A percentile compares a stretch with the other conserved stretches of the same genome.
Conservation (phyloP, 2,113 vertebrate species). For the Cnemophilus loriae region DNA sequence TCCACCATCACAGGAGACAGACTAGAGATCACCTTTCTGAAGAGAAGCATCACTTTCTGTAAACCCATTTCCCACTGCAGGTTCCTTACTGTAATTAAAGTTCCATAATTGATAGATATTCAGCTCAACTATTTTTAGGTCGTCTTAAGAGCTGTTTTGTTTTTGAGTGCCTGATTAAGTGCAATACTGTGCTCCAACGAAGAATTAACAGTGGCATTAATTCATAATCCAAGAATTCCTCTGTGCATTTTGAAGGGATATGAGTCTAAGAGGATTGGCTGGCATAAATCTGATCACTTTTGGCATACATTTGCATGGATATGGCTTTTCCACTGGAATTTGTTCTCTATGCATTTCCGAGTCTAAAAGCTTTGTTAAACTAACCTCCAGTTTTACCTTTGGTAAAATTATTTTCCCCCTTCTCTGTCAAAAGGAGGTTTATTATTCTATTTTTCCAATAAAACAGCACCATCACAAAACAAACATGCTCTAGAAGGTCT, state of each 20-base stretch:
- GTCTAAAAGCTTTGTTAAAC: background rate
- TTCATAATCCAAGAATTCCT: conserved; percentile 60
- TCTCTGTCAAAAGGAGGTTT: background rate
- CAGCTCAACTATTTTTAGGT: conserved; percentile 33
- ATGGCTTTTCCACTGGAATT: conserved; percentile 34
- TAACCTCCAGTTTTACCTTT: background rate
- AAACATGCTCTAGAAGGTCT: background rate
- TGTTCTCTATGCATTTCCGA: background rate
- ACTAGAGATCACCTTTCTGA: background rate
- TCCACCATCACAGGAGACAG: background rate
- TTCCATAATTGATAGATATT: conserved; percentile 22
- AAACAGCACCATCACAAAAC: background rate
- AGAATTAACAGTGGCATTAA: conserved; percentile 33
- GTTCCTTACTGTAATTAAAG: conserved; percentile 33
- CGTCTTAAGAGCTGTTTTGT: background rate
- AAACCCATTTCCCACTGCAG: conserved; percentile 22
- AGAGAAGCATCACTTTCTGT: background rate
- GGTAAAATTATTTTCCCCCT: background rate
- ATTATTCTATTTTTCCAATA: background rate
- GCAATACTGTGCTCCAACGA: conserved; percentile 26
- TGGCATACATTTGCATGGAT: conserved; percentile 48
- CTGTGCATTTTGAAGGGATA: conserved; percentile 56
- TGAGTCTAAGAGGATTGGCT: conserved; percentile 61
- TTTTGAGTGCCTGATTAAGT: conserved; percentile 31
- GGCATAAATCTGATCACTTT: conserved; percentile 58